These are phyloP conservation scores for Tanypteryx hageni DNA, from an alignment of 2,888 invertebrate species.

Conservation along the genomic window DNA sequence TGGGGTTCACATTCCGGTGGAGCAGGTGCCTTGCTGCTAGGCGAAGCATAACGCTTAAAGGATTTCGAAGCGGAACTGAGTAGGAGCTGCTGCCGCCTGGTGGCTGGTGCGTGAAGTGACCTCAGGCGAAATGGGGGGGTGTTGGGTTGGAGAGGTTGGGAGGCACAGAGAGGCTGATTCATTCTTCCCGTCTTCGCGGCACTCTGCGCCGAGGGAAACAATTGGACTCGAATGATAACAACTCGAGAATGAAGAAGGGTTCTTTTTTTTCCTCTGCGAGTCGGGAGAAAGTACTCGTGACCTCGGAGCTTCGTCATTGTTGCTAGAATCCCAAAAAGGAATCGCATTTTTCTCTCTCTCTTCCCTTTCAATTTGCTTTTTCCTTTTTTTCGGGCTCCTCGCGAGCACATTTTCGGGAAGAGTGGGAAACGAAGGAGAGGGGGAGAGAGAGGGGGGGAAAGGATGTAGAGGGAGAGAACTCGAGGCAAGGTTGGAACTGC, in stretches of 20 bases:
- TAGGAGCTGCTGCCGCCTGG: not conserved
- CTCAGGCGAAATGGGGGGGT: not conserved
- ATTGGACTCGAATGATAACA: not conserved
- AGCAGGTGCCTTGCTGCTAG: not conserved
- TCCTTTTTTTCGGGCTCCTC: too few species aligned
- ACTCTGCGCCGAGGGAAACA: not conserved
- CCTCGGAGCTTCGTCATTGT: not conserved
- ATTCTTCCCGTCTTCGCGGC: not conserved
- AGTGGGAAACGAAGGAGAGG: too few species aligned
- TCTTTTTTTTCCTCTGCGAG: not conserved
- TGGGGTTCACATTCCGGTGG: not conserved
- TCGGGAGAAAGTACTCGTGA: conserved; percentile 20
- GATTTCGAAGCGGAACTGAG: conserved; percentile 40
- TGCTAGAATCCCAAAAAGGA: not conserved
- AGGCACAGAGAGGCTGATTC: not conserved
- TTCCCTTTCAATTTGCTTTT: too few species aligned
- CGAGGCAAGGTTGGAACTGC: too few species aligned
- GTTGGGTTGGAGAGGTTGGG: not conserved
- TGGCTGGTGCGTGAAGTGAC: conserved; percentile 37
- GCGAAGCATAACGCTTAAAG: not conserved
- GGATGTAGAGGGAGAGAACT: too few species aligned
- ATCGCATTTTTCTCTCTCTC: not conserved
- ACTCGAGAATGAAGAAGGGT: not conserved
- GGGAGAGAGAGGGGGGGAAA: too few species aligned
- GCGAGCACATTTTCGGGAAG: too few species aligned